Base-by-base conservation (phyloP, 92 coral and sea anemone species). In the Paramuricea clavata region DNA sequence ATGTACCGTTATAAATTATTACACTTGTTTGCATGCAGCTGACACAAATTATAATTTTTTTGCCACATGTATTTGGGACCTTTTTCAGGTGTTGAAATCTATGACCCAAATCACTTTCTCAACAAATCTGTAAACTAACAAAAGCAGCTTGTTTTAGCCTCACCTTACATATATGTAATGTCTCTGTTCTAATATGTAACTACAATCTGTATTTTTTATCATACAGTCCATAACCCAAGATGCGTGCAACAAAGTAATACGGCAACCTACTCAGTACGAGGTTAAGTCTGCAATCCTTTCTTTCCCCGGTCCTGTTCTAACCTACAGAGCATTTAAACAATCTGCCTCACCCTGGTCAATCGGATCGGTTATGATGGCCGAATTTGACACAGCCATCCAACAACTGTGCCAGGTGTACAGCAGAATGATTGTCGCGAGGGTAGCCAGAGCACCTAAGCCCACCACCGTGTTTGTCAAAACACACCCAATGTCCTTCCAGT, bases 141-240 rank as follows among this genome's bases (percentile, higher is more conserved):
- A n/a, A n/a, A n/a, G n/a, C n/a, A n/a, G n/a, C n/a, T n/a, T n/a
- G n/a, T n/a, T n/a, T n/a, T n/a, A n/a, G n/a, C n/a, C n/a, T n/a
- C n/a, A n/a, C n/a, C n/a, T n/a, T n/a, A n/a, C n/a, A n/a, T n/a
- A n/a, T n/a, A n/a, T n/a, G n/a, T n/a, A n/a, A n/a, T 49, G 17
- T 49, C 12, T 49, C 17, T 49, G 6, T 56, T 56, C 21, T 8
- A 17, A 56, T 3, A 56, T 56, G 26, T 56, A 15, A 56, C 64
- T 15, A 16, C 64, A 16, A 17, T 56, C 26, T 56, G 26, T 21
- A 16, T 39, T 56, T 56, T 56, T 56, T 8, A n/a, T 56, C 23
- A 56, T 56, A 56, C 64, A 17, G 21, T 56, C 64, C 64, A 56
- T 56, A 15, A 56, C 64, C 26, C 64, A 56, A 21, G 64, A 56